A percentile compares a stretch with the other conserved stretches of the same genome.
phyloP scores from a whole-genome alignment of 2,797 vertebrate species.

The Capromys pilorides region DNA sequence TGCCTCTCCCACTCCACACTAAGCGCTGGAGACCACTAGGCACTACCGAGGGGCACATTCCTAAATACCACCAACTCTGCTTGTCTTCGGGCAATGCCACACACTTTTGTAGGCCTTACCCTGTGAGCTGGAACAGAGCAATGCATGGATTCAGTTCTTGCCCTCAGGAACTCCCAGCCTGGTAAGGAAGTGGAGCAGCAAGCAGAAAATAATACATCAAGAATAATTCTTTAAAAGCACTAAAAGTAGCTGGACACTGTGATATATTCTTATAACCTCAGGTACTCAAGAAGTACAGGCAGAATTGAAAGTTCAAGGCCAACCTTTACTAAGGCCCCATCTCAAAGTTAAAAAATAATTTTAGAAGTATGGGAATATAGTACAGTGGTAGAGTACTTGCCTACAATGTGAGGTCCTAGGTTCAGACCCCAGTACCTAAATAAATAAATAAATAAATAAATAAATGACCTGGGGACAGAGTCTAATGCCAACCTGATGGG shows the following conservation, averaged over 20 bases:
- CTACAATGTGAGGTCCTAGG: neutral
- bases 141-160: neutral
- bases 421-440: neutral
- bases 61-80: neutral
- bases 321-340: neutral
- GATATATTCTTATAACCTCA: neutral
- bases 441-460: neutral
- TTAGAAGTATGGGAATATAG: neutral
- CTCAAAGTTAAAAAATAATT: neutral
- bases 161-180: conserved; percentile 3
- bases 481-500: neutral
- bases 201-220: neutral
- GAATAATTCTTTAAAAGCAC: conserved; percentile 26
- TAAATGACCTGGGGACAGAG: neutral
- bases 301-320: neutral
- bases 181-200: neutral
- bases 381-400: neutral
- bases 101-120: neutral
- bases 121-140: neutral
- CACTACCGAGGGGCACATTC: neutral
- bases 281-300: neutral
- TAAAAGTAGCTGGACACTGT: neutral
- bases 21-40: neutral
- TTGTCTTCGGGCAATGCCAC: neutral
- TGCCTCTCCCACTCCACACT: neutral